A percentile compares a stretch with the other conserved stretches of the same genome.
Evolutionary conservation across 2,888 invertebrate species (phyloP).

Genomic region (Proisotoma minuta): DNA sequence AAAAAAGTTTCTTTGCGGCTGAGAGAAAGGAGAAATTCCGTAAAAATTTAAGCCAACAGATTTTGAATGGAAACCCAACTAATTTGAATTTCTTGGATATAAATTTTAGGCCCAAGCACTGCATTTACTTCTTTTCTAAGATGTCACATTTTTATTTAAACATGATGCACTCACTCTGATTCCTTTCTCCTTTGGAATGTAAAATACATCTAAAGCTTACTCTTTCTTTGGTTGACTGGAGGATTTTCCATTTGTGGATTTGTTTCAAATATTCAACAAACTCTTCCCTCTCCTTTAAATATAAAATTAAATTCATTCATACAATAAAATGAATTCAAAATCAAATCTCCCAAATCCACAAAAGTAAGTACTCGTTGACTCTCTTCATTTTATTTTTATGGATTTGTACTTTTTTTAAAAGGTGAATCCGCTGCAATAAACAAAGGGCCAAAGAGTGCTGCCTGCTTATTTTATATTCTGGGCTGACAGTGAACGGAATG

Average conservation of each 20-base stretch:
- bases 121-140: not conserved
- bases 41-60: not conserved
- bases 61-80: not conserved
- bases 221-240: not conserved
- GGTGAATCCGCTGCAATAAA: too few relatives aligned
- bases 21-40: not conserved
- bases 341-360: not conserved
- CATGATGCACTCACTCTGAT: constrained; percentile 5
- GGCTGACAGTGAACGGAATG: constrained; percentile 1
- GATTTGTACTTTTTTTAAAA: too few relatives aligned
- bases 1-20: not conserved
- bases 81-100: constrained; percentile 13
- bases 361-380: too few relatives aligned
- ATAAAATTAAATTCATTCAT: not conserved
- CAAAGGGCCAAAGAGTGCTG: not conserved
- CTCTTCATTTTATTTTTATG: too few relatives aligned
- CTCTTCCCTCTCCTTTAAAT: not conserved
- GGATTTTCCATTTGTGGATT: constrained; percentile 18
- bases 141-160: not conserved
- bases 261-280: not conserved
- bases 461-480: not conserved
- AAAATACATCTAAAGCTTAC: too few relatives aligned
- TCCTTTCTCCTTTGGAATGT: not conserved
- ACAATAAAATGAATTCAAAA: not conserved
- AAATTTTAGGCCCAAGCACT: not conserved